A percentile compares a stretch with the other conserved stretches of the same genome.
Evolutionary conservation across 2,113 vertebrate genomes (phyloP).

Genomic region (Eolophus roseicapilla): DNA sequence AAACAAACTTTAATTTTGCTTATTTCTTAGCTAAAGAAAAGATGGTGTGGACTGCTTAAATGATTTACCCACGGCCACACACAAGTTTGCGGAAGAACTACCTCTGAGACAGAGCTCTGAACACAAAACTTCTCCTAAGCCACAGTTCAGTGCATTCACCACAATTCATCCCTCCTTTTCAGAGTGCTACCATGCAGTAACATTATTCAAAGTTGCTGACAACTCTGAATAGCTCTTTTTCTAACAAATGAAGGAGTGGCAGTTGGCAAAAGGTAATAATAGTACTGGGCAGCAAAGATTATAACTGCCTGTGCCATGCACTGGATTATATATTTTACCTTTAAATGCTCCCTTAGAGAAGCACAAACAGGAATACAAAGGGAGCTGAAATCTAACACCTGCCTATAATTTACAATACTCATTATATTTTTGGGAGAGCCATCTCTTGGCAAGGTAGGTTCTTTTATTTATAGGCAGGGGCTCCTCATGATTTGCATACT

Average conservation of each 20-base stretch:
- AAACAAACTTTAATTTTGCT: background rate
- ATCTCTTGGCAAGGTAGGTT: conserved; percentile 32
- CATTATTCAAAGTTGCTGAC: background rate
- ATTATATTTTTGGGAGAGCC: conserved; percentile 23
- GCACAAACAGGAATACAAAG: conserved; percentile 8
- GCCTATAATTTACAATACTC: conserved; percentile 33
- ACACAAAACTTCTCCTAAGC: background rate
- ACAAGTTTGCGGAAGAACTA: background rate
- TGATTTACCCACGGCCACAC: background rate
- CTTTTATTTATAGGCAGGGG: conserved; percentile 53
- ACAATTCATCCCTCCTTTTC: background rate
- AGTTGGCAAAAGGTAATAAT: background rate
- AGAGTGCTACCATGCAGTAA: background rate
- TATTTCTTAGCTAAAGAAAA: conserved; percentile 8
- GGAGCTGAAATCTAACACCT: conserved; percentile 4
- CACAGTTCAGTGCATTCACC: background rate
- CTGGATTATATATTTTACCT: background rate
- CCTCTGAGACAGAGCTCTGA: background rate
- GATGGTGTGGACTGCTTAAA: background rate
- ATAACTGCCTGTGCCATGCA: background rate
- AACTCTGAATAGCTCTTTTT: background rate
- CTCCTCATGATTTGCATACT: conserved; percentile 31
- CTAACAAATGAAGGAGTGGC: background rate
- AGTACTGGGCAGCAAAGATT: background rate
- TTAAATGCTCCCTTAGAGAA: background rate